Evolutionary conservation across 2,888 invertebrate species (phyloP).

Genomic region (Metacarcinus magister): DNA sequence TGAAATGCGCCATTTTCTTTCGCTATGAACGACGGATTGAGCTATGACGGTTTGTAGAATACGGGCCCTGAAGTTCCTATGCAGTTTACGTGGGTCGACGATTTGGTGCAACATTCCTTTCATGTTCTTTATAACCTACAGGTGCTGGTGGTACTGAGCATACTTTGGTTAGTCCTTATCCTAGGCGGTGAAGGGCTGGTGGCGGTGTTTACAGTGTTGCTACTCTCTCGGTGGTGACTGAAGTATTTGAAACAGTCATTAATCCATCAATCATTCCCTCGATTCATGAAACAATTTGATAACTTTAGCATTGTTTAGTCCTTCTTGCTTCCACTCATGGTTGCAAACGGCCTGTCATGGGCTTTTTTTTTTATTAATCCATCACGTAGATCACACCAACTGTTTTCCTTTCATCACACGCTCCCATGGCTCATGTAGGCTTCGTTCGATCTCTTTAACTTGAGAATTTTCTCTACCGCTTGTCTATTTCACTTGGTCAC

Average conservation of each 20-base stretch:
- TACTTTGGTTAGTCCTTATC: not conserved
- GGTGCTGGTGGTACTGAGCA: too few species aligned
- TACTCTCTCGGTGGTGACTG: not conserved
- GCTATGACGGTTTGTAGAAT: too few species aligned
- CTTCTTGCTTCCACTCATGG: not conserved
- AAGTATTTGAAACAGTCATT: not conserved
- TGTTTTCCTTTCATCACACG: not conserved
- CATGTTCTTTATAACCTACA: too few species aligned
- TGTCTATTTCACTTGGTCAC: not conserved
- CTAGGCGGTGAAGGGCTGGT: not conserved
- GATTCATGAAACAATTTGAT: not conserved
- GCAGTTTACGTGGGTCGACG: too few species aligned
- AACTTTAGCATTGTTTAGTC: not conserved
- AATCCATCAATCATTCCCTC: not conserved
- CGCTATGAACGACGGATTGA: too few species aligned
- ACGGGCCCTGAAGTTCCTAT: too few species aligned
- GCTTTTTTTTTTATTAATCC: conserved; percentile 26
- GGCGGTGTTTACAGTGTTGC: not conserved
- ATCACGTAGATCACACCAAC: not conserved
- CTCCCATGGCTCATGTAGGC: not conserved
- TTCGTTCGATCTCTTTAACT: not conserved
- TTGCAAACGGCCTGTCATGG: not conserved
- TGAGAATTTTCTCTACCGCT: not conserved
- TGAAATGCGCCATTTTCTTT: too few species aligned
- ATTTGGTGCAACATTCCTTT: too few species aligned